Evolutionary conservation across 2,113 vertebrate species (phyloP).

Genomic region (Odocoileus virginianus): DNA sequence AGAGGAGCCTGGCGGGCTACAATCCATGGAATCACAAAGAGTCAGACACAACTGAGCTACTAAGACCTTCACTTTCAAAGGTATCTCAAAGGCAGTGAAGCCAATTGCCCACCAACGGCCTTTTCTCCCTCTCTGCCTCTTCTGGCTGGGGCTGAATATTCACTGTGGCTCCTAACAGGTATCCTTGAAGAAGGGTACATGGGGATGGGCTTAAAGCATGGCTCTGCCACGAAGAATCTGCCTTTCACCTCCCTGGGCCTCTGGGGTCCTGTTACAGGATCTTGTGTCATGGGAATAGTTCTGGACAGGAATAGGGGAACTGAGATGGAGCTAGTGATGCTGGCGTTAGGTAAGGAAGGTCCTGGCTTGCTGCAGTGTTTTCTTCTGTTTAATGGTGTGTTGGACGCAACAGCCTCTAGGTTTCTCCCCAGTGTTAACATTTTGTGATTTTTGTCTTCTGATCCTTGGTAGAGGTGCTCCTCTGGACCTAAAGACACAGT

Average conservation of each 20-base stretch:
- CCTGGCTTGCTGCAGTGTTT: not conserved
- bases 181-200: fast-evolving
- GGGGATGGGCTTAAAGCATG: not conserved
- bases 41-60: not conserved
- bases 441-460: not conserved
- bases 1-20: not conserved
- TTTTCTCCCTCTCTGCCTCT: not conserved
- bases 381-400: not conserved
- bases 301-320: not conserved
- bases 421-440: not conserved
- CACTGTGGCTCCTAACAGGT: not conserved
- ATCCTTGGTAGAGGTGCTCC: not conserved
- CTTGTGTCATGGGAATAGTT: not conserved
- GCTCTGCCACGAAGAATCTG: no score
- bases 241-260: not conserved
- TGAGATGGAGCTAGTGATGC: not conserved
- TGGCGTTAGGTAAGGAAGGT: not conserved
- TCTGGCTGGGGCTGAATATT: not conserved
- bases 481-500: not conserved
- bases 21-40: not conserved
- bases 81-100: not conserved
- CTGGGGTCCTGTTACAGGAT: no score
- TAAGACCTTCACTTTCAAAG: not conserved
- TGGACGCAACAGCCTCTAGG: not conserved
- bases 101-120: not conserved